Conservation (phyloP, 2,113 vertebrate genomes). For the Phaetusa simplex region DNA sequence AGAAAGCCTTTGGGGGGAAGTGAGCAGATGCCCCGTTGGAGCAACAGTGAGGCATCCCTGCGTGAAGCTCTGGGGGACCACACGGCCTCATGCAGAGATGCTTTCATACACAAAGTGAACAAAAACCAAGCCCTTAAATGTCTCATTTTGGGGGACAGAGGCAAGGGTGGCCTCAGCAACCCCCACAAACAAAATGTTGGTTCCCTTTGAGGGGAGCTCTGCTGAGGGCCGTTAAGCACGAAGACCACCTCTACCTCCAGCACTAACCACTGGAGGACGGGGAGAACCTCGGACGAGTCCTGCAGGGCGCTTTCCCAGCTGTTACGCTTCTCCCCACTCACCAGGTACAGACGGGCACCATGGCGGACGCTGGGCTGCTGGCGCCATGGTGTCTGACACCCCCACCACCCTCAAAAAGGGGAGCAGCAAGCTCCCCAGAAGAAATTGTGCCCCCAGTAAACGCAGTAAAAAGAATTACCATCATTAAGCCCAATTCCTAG, state of each 20-base stretch:
- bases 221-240: neutral
- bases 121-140: neutral
- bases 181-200: neutral
- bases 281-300: neutral
- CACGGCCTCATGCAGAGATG: fast-evolving
- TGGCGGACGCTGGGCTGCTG: fast-evolving
- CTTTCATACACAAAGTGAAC: too few species aligned
- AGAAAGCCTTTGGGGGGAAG: neutral
- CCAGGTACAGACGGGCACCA: fast-evolving
- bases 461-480: neutral
- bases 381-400: neutral
- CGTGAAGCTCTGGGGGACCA: neutral
- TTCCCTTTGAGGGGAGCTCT: neutral
- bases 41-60: neutral
- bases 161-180: neutral
- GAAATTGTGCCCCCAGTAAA: neutral
- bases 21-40: fast-evolving
- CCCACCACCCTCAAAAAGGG: neutral
- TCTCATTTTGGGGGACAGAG: neutral
- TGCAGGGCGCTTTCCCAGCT: fast-evolving
- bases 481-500: neutral
- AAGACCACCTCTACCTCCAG: neutral
- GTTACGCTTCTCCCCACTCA: neutral
- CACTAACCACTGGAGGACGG: neutral
- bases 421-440: neutral